Percentiles rank a stretch among this genome's conserved stretches.
Evolutionary conservation across 2,797 vertebrate genomes (phyloP).

Genomic region (Tenualosa ilisha): DNA sequence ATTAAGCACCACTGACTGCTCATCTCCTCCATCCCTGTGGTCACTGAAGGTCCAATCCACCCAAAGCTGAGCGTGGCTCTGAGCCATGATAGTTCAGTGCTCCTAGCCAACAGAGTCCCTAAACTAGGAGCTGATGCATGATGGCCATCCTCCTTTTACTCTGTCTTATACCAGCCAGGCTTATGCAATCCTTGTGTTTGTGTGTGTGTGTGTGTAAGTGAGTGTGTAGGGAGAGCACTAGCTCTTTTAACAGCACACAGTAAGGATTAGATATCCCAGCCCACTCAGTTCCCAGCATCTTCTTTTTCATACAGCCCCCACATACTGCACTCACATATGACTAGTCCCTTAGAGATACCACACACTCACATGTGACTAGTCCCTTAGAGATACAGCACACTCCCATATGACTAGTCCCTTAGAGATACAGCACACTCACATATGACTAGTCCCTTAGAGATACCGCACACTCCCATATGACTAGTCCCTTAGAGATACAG

Average conservation of each 20-base stretch:
- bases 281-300: slow-evolving; percentile 66
- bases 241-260: slow-evolving; percentile 49
- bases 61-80: background rate
- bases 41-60: background rate
- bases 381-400: too few relatives aligned
- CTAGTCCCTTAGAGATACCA: background rate
- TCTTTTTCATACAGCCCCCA: slow-evolving; percentile 44
- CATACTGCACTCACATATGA: slow-evolving; percentile 36
- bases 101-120: background rate
- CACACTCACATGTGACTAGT: slow-evolving; percentile 3
- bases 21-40: background rate
- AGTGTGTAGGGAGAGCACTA: slow-evolving; percentile 26
- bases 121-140: background rate
- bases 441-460: background rate
- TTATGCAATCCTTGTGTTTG: slow-evolving; percentile 20
- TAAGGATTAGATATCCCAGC: slow-evolving; percentile 55
- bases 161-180: background rate
- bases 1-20: background rate
- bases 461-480: slow-evolving; percentile 27
- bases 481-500: slow-evolving; percentile 31
- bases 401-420: background rate
- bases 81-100: background rate
- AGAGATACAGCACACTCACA: background rate
- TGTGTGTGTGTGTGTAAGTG: slow-evolving; percentile 21
- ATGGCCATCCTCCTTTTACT: background rate